A percentile compares a stretch with the other conserved stretches of the same genome.
These are phyloP conservation scores for Hylaeus anthracinus DNA, from an alignment of 1,140 invertebrate species.

Conservation along the genomic window DNA sequence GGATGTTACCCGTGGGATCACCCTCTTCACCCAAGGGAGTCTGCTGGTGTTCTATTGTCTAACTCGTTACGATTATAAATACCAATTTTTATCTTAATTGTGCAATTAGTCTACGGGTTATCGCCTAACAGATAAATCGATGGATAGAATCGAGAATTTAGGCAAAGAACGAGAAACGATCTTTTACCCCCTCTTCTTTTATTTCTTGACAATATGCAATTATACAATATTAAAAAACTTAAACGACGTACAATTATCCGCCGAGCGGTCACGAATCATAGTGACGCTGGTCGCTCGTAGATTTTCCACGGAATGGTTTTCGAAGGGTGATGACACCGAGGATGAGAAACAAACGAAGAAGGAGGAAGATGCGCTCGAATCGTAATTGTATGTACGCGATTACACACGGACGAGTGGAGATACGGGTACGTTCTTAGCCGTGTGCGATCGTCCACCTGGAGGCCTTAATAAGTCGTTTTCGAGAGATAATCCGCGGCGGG, in stretches of 20 bases:
- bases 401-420: constrained; percentile 6
- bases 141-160: no score
- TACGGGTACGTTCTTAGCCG: constrained; percentile 9
- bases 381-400: constrained; percentile 30
- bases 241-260: constrained; percentile 81
- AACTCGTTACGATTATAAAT: no score
- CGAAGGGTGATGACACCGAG: not conserved
- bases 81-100: no score
- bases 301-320: constrained; percentile 40
- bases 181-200: no score
- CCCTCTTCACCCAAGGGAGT: constrained; percentile 46
- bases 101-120: no score
- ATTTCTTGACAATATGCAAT: no score
- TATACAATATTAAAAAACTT: constrained; percentile 65
- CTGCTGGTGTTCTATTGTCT: no score
- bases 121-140: no score
- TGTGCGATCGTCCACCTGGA: constrained; percentile 36
- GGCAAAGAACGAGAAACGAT: no score
- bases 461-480: constrained; percentile 79
- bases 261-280: constrained; percentile 65
- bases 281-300: constrained; percentile 20
- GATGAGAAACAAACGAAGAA: constrained; percentile 25
- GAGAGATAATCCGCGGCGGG: constrained; percentile 76
- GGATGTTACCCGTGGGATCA: constrained; percentile 59
- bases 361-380: constrained; percentile 3